Evolutionary conservation across 2,797 vertebrate species (phyloP), one percentile per base, ranked within the genome.

Genomic region (Cynodonichthys magdalenae): DNA sequence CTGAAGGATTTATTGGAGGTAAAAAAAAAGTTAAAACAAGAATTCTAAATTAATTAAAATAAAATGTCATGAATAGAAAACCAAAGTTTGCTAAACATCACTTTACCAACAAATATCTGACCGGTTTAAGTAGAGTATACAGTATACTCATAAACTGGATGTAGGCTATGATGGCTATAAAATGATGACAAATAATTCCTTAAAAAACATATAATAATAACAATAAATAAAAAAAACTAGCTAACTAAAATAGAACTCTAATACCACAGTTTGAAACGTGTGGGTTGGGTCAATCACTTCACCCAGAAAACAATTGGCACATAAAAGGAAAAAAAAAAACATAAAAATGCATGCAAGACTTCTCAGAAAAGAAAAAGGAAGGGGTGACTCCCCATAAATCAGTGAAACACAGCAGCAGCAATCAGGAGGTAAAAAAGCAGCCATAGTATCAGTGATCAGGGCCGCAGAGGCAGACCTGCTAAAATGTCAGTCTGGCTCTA

Each of bases 391-490:
- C 39, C 24, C 53, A 55, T 42, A n/a, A 44, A 56, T 27, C 24
- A 41, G 17, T 39, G 6, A 15, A 4, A 31, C n/a, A 46, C 28
- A 18, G 18, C 27, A 56, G 20, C 39, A 28, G 55, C 29, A 58
- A 58, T 46, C 55, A 58, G 55, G 42, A 46, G n/a, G 55, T 46
- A 46, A 46, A 58, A n/a, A 46, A 48, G 1, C 28, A 31, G 18
- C 28, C 15, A 18, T 14, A 31, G 44, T 31, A 31, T 1, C 44
- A 58, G 44, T 58, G 56, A 46, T 58, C 28, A 45, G 44, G 31
- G 29, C 56, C 20, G 27, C 42, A 46, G 27, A 5, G 17, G 55
- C 55, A 7, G 24, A 19, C 14, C 1, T 15, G 10, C 29, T 34
- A 10, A 31, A 47, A 15, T 12, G 27, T 15, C n/a, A 47, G 9